Conservation (phyloP, 2,113 vertebrate genomes). For the Sinocyclocheilus anophthalmus region DNA sequence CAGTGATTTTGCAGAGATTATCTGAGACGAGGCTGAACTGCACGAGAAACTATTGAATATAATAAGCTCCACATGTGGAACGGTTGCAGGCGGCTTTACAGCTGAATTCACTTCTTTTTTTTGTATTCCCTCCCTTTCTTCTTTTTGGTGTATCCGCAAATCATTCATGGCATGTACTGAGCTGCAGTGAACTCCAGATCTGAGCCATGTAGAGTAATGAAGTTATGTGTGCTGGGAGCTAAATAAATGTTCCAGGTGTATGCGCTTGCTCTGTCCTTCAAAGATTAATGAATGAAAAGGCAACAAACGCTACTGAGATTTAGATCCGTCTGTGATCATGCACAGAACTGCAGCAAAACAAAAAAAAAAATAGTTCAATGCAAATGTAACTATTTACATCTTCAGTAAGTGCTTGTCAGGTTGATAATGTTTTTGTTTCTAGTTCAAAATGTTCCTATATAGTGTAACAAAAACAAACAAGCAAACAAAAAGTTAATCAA, state of each 20-base stretch:
- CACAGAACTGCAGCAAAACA: not conserved
- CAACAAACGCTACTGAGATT: slow-evolving; percentile 56
- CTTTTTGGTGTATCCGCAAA: slow-evolving; percentile 51
- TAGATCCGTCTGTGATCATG: slow-evolving; percentile 46
- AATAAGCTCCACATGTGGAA: slow-evolving; percentile 72
- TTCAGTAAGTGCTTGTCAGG: not conserved
- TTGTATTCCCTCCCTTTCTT: slow-evolving; percentile 42
- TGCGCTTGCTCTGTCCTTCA: slow-evolving; percentile 61
- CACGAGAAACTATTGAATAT: slow-evolving; percentile 65
- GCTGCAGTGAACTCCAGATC: slow-evolving; percentile 49
- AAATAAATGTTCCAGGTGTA: slow-evolving; percentile 73
- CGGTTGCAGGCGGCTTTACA: slow-evolving; percentile 55
- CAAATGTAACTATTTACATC: not conserved
- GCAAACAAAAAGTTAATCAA: too few species aligned
- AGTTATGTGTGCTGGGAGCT: slow-evolving; percentile 67
- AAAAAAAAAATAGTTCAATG: not conserved
- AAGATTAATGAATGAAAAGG: slow-evolving; percentile 74
- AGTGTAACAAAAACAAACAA: too few species aligned
- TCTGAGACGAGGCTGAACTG: slow-evolving; percentile 61
- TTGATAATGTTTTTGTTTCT: not conserved
- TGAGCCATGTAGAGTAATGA: slow-evolving; percentile 62
- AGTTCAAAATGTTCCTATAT: too few species aligned
- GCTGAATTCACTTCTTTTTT: not conserved
- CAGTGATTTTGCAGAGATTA: slow-evolving; percentile 66
- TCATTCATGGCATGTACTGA: slow-evolving; percentile 56